Evolutionary conservation across 2,797 vertebrate genomes (phyloP), one percentile per base, ranked within the genome.

Genomic region (Sebastes umbrosus): DNA sequence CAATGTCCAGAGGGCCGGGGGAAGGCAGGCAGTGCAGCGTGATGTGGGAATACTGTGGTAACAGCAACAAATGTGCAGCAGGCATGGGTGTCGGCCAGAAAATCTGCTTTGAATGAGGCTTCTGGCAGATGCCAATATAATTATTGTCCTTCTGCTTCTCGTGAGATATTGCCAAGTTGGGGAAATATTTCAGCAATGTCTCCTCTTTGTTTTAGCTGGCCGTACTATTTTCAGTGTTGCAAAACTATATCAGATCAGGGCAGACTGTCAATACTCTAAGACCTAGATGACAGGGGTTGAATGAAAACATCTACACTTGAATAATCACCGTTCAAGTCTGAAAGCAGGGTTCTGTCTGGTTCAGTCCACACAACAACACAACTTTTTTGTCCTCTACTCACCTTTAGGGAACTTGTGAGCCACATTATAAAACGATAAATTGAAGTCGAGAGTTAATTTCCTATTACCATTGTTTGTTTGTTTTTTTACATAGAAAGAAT

Each of bases 101-200:
- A 82, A 74, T 66, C 59, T 79, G 72, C 60, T 87, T 69, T 73
- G 59, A 83, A 70, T 76, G 32, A 50, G 67, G 36, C 57, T 83
- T 59, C 70, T 85, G 77, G 79, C 43, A 77, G 71, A 82, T 75
- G 65, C 46, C 77, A 79, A 76, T 20, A 52, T 52, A 73, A 43
- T 55, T 66, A 73, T 58, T 68, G 81, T 77, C 67, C 76, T 58
- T 82, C 73, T 74, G 79, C 39, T 64, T 82, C 62, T 78, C n/a
- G 3, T 25, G 71, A 85, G 34, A 73, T 24, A 18, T 20, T 75
- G 36, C 70, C 68, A 78, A 74, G 57, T 31, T 63, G 11, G 52
- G 8, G 29, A 43, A 68, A 77, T 74, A 84, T 78, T 82, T 84
- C 36, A 78, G 62, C 25, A 27, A 67, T 20, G 13, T 43, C 14